phyloP scores from a whole-genome alignment of 2,797 vertebrate species.

The Sparidentex hasta region DNA sequence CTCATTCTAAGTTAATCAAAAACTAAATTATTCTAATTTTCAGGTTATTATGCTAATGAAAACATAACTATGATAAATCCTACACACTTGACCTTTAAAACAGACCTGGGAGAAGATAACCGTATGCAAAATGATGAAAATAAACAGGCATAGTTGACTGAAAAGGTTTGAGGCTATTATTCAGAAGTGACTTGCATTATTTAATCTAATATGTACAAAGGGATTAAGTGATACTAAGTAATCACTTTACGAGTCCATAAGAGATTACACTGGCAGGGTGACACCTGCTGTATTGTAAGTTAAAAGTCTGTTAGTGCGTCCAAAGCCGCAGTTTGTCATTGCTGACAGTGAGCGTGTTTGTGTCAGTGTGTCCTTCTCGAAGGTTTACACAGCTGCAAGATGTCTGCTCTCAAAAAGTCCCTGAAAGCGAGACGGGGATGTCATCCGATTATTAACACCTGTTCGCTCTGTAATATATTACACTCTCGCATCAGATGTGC shows the following conservation, averaged over 20 bases:
- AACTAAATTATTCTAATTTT: too few relatives aligned
- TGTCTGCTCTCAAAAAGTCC: not conserved
- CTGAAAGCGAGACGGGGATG: not conserved
- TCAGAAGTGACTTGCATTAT: not conserved
- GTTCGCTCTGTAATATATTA: slow-evolving; percentile 6
- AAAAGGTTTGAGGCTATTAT: not conserved
- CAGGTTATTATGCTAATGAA: too few relatives aligned
- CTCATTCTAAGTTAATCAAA: too few relatives aligned
- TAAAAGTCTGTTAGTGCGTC: not conserved
- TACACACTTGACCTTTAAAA: too few relatives aligned
- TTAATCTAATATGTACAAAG: too few relatives aligned
- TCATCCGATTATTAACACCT: slow-evolving; percentile 30
- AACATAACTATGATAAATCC: too few relatives aligned
- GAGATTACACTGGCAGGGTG: not conserved
- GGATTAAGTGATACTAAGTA: not conserved
- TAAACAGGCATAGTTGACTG: not conserved
- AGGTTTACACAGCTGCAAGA: slow-evolving; percentile 23
- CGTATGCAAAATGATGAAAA: not conserved
- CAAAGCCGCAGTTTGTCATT: not conserved
- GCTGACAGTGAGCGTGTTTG: not conserved
- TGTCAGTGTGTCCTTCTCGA: not conserved
- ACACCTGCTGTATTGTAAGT: not conserved
- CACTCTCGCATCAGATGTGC: slow-evolving; percentile 21
- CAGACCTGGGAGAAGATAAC: too few relatives aligned
- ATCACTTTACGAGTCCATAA: not conserved